Percentiles rank a stretch among this genome's conserved stretches.
Evolutionary conservation across 2,797 vertebrate species (phyloP).

Genomic region (Emydoidea blandingii): DNA sequence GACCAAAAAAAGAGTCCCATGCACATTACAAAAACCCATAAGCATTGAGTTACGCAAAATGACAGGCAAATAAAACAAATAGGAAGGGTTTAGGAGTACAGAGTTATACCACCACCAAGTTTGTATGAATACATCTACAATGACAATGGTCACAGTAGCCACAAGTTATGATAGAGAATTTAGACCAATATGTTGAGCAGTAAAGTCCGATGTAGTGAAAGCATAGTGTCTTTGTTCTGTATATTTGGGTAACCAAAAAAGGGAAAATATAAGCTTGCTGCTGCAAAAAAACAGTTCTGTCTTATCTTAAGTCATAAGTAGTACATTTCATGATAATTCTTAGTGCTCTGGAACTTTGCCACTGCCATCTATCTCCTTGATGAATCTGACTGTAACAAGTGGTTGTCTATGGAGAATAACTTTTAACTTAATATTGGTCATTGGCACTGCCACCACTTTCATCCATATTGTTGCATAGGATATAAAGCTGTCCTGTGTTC

Average conservation of each 20-base stretch:
- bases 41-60: neutral
- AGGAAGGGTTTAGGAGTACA: neutral
- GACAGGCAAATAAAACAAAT: neutral
- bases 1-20: neutral
- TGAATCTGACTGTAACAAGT: neutral
- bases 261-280: neutral
- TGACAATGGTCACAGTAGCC: neutral
- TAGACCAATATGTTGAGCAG: neutral
- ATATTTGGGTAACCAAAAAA: neutral
- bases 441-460: neutral
- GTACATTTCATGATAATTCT: neutral
- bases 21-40: neutral
- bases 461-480: neutral
- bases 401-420: neutral
- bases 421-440: neutral
- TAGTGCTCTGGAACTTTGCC: neutral
- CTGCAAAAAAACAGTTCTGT: too few species aligned
- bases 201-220: neutral
- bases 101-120: neutral
- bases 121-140: neutral
- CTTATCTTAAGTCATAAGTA: neutral
- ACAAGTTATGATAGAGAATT: neutral
- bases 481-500: too few species aligned
- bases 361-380: rapidly evolving
- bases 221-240: neutral